These are phyloP conservation scores for Cloeon dipterum DNA, from an alignment of 2,888 invertebrate species.

Conservation along the genomic window DNA sequence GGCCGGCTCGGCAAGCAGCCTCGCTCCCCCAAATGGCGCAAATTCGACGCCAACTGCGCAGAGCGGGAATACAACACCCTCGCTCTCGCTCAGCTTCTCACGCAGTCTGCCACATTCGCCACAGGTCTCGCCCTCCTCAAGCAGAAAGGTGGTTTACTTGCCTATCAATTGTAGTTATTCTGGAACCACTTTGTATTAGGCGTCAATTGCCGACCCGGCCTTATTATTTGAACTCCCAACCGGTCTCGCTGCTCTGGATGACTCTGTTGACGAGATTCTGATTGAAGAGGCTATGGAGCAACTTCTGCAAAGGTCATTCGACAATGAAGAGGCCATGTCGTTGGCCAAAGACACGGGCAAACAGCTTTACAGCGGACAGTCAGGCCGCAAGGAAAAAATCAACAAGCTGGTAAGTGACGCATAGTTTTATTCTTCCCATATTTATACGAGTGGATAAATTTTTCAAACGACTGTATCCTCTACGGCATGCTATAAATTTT, in stretches of 20 bases:
- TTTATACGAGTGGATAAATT: background rate
- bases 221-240: background rate
- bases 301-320: conserved; percentile 19
- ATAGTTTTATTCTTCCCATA: background rate
- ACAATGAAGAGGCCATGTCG: conserved; percentile 64
- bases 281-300: conserved; percentile 14
- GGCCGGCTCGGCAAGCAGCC: conserved; percentile 44
- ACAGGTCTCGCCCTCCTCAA: conserved; percentile 16
- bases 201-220: conserved; percentile 13
- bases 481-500: too few relatives aligned
- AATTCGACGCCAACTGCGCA: conserved; percentile 13
- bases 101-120: conserved; percentile 16
- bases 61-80: conserved; percentile 34
- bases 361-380: conserved; percentile 48
- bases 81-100: conserved; percentile 13
- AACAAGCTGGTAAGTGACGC: conserved; percentile 51
- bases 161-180: too few relatives aligned
- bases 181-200: too few relatives aligned
- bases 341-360: conserved; percentile 73
- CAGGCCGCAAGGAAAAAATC: conserved; percentile 50
- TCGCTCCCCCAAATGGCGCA: conserved; percentile 34
- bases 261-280: conserved; percentile 11
- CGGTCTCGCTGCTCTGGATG: conserved; percentile 8
- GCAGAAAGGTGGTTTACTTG: conserved; percentile 22
- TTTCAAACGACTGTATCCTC: too few relatives aligned